These are phyloP conservation scores for Sciurus niger DNA, from an alignment of 2,113 vertebrate species.

Conservation along the genomic window DNA sequence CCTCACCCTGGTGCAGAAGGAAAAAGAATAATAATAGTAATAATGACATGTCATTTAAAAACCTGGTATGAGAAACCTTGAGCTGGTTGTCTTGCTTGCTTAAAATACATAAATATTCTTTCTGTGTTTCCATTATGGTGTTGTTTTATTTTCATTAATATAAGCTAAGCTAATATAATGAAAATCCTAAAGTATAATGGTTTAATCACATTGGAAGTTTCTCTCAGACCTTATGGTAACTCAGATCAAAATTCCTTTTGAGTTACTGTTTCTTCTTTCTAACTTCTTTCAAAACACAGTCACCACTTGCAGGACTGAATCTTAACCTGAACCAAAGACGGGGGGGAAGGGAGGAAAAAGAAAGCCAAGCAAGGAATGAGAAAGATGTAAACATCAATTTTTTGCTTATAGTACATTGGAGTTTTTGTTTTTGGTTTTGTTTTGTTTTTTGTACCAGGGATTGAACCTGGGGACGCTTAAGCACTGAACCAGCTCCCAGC, in stretches of 20 bases:
- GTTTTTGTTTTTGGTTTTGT: too few relatives aligned
- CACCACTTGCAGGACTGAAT: slow-evolving; percentile 17
- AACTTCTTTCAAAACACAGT: slow-evolving; percentile 36
- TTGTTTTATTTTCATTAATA: slow-evolving; percentile 24
- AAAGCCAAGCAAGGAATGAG: neutral
- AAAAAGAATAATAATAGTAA: neutral
- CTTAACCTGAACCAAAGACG: neutral
- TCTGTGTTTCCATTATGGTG: slow-evolving; percentile 26
- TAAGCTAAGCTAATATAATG: slow-evolving; percentile 7
- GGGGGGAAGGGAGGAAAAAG: neutral
- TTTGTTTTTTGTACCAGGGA: too few relatives aligned
- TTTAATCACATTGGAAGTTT: slow-evolving; percentile 21
- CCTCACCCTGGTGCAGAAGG: too few relatives aligned
- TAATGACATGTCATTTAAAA: neutral
- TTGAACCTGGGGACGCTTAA: too few relatives aligned
- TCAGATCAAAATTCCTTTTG: slow-evolving; percentile 62
- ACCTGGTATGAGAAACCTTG: neutral
- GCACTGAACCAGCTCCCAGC: too few relatives aligned
- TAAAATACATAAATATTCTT: slow-evolving; percentile 48
- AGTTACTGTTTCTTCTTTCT: neutral
- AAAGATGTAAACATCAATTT: neutral
- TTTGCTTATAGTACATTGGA: neutral
- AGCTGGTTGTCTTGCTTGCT: neutral
- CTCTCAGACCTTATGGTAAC: neutral
- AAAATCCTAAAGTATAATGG: neutral